phyloP scores from a whole-genome alignment of 2,797 vertebrate species.

The Tauraco hartlaubi region DNA sequence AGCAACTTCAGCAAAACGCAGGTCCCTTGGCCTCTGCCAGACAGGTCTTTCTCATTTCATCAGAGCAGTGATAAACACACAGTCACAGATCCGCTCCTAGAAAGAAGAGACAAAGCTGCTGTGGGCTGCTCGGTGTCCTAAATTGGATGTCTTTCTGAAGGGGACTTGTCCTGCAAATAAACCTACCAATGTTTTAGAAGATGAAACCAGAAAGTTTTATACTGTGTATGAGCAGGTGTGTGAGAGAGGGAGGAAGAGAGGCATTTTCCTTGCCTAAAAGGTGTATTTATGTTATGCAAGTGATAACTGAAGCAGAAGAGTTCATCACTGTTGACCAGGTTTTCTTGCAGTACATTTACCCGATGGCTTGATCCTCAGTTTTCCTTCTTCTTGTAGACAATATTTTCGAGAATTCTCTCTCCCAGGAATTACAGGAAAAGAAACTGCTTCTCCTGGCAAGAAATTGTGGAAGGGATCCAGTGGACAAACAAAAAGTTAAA shows the following conservation, averaged over 20 bases:
- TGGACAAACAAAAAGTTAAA: not conserved
- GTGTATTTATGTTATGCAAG: not conserved
- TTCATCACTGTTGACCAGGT: rapidly evolving
- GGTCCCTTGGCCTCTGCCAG: too few relatives aligned
- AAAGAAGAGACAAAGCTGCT: not conserved
- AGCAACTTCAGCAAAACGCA: not conserved
- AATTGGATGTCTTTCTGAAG: not conserved
- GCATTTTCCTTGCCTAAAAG: not conserved
- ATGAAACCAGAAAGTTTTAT: not conserved
- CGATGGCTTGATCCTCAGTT: rapidly evolving
- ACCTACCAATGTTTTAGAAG: not conserved
- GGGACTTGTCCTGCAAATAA: not conserved
- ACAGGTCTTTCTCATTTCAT: not conserved
- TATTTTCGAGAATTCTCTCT: not conserved
- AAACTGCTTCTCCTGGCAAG: rapidly evolving
- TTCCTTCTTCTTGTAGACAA: not conserved
- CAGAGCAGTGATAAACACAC: not conserved
- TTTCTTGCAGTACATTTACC: not conserved
- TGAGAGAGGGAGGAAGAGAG: not conserved
- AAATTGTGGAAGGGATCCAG: not conserved
- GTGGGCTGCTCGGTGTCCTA: not conserved
- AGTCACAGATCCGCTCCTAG: not conserved
- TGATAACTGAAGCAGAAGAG: not conserved
- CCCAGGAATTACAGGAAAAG: not conserved
- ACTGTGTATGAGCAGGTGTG: not conserved